These are phyloP conservation scores for Scatophagus argus DNA, from an alignment of 2,113 vertebrate genomes.

Conservation along the genomic window DNA sequence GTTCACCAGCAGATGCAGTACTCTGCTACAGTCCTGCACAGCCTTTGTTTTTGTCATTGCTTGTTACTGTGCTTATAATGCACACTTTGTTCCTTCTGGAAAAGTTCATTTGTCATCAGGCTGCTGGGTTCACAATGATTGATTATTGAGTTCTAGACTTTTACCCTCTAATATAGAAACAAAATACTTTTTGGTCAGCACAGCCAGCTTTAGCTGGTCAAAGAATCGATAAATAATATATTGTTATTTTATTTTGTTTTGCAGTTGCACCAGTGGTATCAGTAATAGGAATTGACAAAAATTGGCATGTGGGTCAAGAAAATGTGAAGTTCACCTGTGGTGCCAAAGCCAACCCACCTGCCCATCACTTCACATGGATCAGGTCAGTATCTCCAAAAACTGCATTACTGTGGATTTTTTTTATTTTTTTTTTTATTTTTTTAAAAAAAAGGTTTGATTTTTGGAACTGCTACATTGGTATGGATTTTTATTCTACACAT, in stretches of 20 bases:
- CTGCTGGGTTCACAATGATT: constrained; percentile 48
- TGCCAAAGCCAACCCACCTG: constrained; percentile 94
- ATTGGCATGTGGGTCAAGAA: constrained; percentile 93
- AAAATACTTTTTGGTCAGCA: constrained; percentile 2
- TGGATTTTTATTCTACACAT: not conserved
- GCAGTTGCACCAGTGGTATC: constrained; percentile 92
- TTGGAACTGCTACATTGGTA: not conserved
- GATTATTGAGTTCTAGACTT: constrained; percentile 47
- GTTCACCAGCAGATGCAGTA: constrained; percentile 46
- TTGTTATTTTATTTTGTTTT: constrained; percentile 45
- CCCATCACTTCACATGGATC: constrained; percentile 89
- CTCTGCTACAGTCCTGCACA: constrained; percentile 39
- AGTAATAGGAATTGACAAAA: constrained; percentile 87
- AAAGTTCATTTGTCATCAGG: constrained; percentile 66
- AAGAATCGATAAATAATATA: not conserved
- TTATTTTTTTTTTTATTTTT: too few relatives aligned
- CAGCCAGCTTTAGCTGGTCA: not conserved
- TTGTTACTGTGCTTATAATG: constrained; percentile 54
- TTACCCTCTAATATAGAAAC: constrained; percentile 21
- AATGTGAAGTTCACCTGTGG: constrained; percentile 92
- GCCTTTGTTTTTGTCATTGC: constrained; percentile 52
- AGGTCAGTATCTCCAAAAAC: constrained; percentile 83
- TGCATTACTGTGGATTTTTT: too few relatives aligned
- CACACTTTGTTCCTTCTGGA: constrained; percentile 61
- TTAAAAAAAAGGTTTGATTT: not conserved